phyloP scores from a whole-genome alignment of 2,888 invertebrate species.

The Gastrophysa polygoni region DNA sequence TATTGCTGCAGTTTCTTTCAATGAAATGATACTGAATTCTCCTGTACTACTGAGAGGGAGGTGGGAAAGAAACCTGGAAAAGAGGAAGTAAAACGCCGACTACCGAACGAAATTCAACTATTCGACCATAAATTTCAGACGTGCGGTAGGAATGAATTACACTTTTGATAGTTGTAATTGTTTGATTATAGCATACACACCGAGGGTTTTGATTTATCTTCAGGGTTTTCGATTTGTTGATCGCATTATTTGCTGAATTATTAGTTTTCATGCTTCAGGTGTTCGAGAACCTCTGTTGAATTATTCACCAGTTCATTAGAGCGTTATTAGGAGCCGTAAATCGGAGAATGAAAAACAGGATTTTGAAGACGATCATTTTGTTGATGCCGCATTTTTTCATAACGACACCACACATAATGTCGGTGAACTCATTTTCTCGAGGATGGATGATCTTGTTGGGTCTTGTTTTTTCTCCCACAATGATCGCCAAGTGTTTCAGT shows the following conservation, averaged over 20 bases:
- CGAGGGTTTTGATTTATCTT: slow-evolving; percentile 29
- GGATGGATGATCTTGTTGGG: no score
- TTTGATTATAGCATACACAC: slow-evolving; percentile 51
- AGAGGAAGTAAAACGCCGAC: slow-evolving; percentile 25
- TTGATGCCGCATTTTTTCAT: background rate
- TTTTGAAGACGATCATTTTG: background rate
- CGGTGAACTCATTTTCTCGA: no score
- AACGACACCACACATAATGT: no score
- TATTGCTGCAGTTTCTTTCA: no score
- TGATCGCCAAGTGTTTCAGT: no score
- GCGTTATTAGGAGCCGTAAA: background rate
- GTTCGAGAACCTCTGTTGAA: background rate
- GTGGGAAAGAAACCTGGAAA: slow-evolving; percentile 20
- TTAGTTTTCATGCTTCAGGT: background rate
- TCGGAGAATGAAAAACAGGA: no score
- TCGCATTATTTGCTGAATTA: background rate
- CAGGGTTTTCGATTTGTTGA: background rate
- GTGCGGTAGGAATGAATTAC: slow-evolving; percentile 53
- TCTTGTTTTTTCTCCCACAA: no score
- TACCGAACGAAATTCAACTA: slow-evolving; percentile 28
- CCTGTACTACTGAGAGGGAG: background rate
- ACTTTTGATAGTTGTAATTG: slow-evolving; percentile 54
- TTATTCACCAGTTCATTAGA: background rate
- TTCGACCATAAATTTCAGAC: slow-evolving; percentile 48
- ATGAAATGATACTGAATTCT: background rate